These are phyloP conservation scores for Saguinus imperator DNA, from an alignment of 2,113 vertebrate species.

Conservation along the genomic window DNA sequence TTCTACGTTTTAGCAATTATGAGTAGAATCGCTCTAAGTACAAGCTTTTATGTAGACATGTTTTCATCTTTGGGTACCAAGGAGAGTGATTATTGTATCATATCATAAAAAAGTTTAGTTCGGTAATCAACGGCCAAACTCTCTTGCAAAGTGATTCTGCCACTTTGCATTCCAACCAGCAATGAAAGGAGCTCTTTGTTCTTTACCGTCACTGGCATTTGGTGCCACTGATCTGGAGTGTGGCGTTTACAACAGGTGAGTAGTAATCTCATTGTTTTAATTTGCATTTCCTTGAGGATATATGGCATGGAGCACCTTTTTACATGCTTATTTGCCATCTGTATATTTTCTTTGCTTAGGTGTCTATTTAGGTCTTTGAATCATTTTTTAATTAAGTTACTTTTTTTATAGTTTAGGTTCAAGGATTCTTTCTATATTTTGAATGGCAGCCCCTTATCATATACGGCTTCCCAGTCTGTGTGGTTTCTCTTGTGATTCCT, in stretches of 20 bases:
- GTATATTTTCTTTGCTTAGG: background rate
- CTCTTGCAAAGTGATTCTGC: background rate
- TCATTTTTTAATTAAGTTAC: background rate
- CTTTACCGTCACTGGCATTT: background rate
- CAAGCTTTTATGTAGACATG: background rate
- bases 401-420: background rate
- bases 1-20: background rate
- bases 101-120: background rate
- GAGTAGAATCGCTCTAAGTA: background rate
- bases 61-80: background rate
- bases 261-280: background rate
- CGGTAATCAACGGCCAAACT: background rate
- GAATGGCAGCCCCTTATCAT: background rate
- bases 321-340: background rate
- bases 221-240: background rate
- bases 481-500: background rate
- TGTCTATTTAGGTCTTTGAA: background rate
- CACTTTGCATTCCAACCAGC: background rate
- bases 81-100: background rate
- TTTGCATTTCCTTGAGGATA: background rate
- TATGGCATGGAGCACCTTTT: background rate
- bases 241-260: background rate
- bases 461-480: background rate
- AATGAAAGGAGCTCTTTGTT: background rate
- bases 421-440: background rate